Evolutionary conservation across 2,888 invertebrate species (phyloP).

Genomic region (Acholoe squamosa): DNA sequence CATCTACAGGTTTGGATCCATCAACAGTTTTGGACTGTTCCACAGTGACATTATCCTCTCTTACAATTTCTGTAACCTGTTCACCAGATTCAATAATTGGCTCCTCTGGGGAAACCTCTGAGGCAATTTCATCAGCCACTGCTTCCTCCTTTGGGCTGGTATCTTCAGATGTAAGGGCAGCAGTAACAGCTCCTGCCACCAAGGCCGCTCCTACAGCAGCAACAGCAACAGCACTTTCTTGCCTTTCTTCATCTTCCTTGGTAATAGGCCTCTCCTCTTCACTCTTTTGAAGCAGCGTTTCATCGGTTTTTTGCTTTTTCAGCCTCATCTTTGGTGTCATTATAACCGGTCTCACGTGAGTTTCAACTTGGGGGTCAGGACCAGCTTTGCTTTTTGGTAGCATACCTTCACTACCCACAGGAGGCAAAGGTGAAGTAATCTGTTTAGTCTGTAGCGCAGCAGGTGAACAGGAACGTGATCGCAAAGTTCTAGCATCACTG

Average conservation of each 20-base stretch:
- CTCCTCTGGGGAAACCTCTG: no score
- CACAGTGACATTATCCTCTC: neutral
- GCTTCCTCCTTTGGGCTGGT: neutral
- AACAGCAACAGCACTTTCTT: neutral
- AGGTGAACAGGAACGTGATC: neutral
- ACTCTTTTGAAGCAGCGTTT: no score
- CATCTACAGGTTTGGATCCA: no score
- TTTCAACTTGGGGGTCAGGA: neutral
- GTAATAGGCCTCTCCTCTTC: neutral
- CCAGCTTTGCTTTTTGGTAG: neutral
- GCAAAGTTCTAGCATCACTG: neutral
- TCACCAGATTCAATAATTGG: neutral
- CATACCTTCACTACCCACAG: neutral
- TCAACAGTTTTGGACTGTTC: neutral
- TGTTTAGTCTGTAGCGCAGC: neutral
- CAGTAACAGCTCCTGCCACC: neutral
- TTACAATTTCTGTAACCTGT: neutral
- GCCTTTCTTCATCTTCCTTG: neutral
- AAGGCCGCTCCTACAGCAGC: neutral
- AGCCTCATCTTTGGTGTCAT: conserved; percentile 41
- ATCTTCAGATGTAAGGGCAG: neutral
- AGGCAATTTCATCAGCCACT: no score
- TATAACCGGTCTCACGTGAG: neutral
- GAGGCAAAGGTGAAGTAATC: neutral
- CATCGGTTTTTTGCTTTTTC: neutral